Evolutionary conservation across 2,888 invertebrate species (phyloP).

Genomic region (Amphipoea oculea): DNA sequence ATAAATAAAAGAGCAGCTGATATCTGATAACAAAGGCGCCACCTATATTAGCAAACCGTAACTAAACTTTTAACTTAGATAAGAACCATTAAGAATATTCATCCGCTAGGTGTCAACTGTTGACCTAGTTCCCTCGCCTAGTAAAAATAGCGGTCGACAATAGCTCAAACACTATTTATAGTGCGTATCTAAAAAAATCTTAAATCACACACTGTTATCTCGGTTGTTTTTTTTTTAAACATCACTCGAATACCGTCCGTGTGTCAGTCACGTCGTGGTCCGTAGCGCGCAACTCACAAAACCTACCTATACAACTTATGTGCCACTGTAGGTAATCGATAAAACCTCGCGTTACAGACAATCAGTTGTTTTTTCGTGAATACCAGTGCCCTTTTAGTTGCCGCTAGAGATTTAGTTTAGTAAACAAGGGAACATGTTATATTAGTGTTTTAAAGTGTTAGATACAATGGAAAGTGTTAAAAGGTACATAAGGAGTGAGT

Average conservation of each 20-base stretch:
- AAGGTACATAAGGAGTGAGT: conserved; percentile 87
- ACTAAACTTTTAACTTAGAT: conserved; percentile 69
- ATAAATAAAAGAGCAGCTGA: conserved; percentile 27
- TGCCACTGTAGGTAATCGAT: conserved; percentile 72
- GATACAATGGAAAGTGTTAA: conserved; percentile 85
- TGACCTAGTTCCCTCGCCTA: conserved; percentile 87
- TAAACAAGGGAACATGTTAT: conserved; percentile 89
- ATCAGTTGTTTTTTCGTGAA: conserved; percentile 79
- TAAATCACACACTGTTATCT: conserved; percentile 79
- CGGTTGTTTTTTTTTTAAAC: conserved; percentile 75
- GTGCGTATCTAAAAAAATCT: conserved; percentile 85
- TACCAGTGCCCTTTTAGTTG: conserved; percentile 82
- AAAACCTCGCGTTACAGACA: conserved; percentile 68
- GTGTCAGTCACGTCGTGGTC: conserved; percentile 61
- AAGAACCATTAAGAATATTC: conserved; percentile 69
- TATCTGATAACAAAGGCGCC: conserved; percentile 62
- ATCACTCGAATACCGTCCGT: conserved; percentile 62
- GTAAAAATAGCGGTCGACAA: conserved; percentile 89
- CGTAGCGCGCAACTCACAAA: conserved; percentile 80
- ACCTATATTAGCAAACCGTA: conserved; percentile 66
- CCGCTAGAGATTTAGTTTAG: conserved; percentile 85
- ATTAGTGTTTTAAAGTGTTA: conserved; percentile 73
- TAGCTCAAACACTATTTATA: conserved; percentile 90
- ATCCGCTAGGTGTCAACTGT: conserved; percentile 78
- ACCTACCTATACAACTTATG: conserved; percentile 71